phyloP scores from a whole-genome alignment of 2,888 invertebrate genomes.

The Seira ritae region DNA sequence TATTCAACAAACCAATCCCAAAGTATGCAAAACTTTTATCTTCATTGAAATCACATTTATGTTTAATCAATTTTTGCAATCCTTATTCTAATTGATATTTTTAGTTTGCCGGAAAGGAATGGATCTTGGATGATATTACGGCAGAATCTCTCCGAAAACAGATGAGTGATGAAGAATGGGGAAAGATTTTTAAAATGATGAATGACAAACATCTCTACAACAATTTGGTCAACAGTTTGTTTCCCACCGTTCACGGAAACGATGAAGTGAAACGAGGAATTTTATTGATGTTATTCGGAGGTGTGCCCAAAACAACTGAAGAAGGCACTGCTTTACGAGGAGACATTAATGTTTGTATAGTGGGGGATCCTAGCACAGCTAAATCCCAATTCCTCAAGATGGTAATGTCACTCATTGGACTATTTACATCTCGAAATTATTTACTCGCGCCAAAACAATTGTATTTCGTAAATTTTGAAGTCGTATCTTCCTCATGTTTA shows the following conservation, averaged over 20 bases:
- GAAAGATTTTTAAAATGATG: slow-evolving; percentile 98
- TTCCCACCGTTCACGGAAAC: slow-evolving; percentile 96
- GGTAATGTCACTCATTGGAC: no score
- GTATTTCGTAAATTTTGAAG: no score
- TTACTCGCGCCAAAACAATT: no score
- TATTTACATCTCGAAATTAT: no score
- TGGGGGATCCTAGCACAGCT: slow-evolving; percentile 99
- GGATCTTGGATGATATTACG: slow-evolving; percentile 91
- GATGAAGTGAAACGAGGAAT: slow-evolving; percentile 96
- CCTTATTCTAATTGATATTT: slow-evolving; percentile 5
- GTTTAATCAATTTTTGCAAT: no score
- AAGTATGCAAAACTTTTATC: slow-evolving; percentile 79
- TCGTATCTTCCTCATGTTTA: no score
- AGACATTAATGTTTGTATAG: slow-evolving; percentile 97
- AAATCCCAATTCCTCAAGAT: slow-evolving; percentile 98
- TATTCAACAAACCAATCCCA: slow-evolving; percentile 89
- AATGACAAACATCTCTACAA: slow-evolving; percentile 91
- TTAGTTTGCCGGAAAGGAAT: slow-evolving; percentile 88
- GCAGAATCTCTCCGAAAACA: slow-evolving; percentile 94
- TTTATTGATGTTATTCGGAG: slow-evolving; percentile 96
- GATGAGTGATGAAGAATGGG: slow-evolving; percentile 96
- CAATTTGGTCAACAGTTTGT: slow-evolving; percentile 92
- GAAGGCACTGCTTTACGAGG: slow-evolving; percentile 95
- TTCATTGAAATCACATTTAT: no score
- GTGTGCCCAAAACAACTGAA: slow-evolving; percentile 94